phyloP scores from a whole-genome alignment of 2,888 invertebrate genomes.

The Cenopis cana region DNA sequence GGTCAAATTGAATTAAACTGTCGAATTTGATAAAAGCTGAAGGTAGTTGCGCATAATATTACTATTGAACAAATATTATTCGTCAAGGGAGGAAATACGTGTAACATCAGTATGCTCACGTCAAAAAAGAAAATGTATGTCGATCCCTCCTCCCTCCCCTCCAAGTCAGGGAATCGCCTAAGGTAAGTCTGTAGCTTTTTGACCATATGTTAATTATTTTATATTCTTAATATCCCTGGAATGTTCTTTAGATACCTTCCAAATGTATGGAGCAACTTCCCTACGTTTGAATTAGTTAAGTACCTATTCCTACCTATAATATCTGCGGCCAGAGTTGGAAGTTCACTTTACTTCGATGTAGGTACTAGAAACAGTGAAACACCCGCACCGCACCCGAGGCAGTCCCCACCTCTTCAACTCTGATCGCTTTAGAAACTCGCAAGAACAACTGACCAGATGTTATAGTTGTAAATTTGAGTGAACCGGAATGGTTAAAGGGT shows the following conservation, averaged over 20 bases:
- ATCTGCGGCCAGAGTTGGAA: slow-evolving; percentile 11
- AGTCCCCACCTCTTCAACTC: slow-evolving; percentile 43
- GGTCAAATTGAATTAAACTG: neutral
- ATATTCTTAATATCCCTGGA: no score
- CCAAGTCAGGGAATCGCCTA: no score
- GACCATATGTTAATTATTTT: neutral
- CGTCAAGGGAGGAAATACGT: no score
- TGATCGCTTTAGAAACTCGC: slow-evolving; percentile 50
- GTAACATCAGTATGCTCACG: no score
- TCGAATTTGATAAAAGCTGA: neutral
- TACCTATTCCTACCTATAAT: slow-evolving; percentile 19
- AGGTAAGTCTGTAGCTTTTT: neutral
- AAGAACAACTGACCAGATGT: slow-evolving; percentile 59
- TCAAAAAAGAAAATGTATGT: no score
- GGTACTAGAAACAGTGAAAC: slow-evolving; percentile 36
- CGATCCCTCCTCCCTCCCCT: no score
- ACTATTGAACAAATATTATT: no score
- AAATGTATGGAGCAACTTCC: slow-evolving; percentile 10
- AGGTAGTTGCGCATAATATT: no score
- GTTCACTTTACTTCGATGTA: slow-evolving; percentile 32
- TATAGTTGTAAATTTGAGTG: slow-evolving; percentile 43
- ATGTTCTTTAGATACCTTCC: neutral
- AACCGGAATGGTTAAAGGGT: slow-evolving; percentile 34
- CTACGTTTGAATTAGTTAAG: slow-evolving; percentile 22
- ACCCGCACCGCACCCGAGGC: slow-evolving; percentile 37